Conservation (phyloP, 2,797 vertebrate genomes). For the Manis pentadactyla region DNA sequence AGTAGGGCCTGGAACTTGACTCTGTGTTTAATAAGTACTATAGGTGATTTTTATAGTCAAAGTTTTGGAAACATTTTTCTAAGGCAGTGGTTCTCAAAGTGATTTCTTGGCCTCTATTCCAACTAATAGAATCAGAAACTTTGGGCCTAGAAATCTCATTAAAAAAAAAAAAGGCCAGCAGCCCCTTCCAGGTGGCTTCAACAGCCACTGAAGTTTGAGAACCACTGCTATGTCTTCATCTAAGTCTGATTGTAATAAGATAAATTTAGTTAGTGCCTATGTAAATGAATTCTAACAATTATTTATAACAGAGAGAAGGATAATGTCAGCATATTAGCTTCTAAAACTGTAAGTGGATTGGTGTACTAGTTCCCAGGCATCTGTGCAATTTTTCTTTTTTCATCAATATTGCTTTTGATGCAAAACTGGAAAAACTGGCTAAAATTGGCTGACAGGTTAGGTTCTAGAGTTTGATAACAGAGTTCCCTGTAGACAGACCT, state of each 20-base stretch:
- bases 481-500: not conserved
- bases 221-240: not conserved
- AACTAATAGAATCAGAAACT: not conserved
- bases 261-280: not conserved
- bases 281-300: not conserved
- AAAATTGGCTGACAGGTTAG: not conserved
- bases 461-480: not conserved
- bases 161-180: not conserved
- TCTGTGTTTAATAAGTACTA: not conserved
- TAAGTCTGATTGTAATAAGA: not conserved
- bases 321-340: not conserved
- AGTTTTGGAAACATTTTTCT: not conserved
- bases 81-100: not conserved
- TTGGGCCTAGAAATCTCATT: not conserved
- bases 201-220: not conserved
- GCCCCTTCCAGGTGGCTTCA: not conserved
- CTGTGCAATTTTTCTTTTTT: conserved; percentile 2
- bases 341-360: not conserved
- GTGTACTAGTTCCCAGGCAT: not conserved
- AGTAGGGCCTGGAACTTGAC: not conserved
- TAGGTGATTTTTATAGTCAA: not conserved
- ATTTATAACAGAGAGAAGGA: not conserved
- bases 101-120: not conserved
- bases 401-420: not conserved
- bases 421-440: not conserved